Evolutionary conservation across 1,140 invertebrate genomes (phyloP), one percentile per base, ranked within the genome.

Genomic region (Sinonovacula constricta): DNA sequence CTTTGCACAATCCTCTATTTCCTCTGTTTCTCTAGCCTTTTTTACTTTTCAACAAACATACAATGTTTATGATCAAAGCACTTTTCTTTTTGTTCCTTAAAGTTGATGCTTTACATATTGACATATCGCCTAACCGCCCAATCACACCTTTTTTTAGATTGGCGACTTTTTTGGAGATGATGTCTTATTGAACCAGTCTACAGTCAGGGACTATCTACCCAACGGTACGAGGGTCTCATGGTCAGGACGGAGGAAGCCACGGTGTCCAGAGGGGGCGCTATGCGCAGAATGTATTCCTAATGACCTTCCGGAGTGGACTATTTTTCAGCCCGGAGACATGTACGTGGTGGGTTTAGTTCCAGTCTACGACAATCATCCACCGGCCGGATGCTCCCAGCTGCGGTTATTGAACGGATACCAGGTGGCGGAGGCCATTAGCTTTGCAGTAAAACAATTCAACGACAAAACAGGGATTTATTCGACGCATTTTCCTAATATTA

Each of bases 311-410:
- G 65, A 82, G n/a, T 33, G 53, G 0, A 12, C 68, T 33, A 45
- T 76, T 26, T 66, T 68, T 49, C 33, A 77, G 28, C 24, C 39
- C 7, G 81, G 81, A 10, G 81, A 82, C 30, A 26, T 80, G 14
- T 71, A 76, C 39, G 56, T 82, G 2, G 67, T 76, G 30, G 81
- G 71, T 12, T 26, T 67, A n/a, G 33, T 65, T n/a, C 10, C 62
- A 0, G 62, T 76, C 12, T 67, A 33, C 31, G 53, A 67, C 24
- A 31, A 14, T 24, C 24, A 2, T 5, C 5, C 26, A n/a, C 5
- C 7, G 5, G 2, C n/a, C 15, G 63, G 34, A 2, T 66, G 63
- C 15, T 34, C 34, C n/a, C 15, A 1, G 2, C 39, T 66, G 15
- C 3, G 63, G 2, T 15, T 39, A 1, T 12, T 22, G 14, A 26